Conservation (phyloP, 2,113 vertebrate genomes). For the Trogon melanurus region DNA sequence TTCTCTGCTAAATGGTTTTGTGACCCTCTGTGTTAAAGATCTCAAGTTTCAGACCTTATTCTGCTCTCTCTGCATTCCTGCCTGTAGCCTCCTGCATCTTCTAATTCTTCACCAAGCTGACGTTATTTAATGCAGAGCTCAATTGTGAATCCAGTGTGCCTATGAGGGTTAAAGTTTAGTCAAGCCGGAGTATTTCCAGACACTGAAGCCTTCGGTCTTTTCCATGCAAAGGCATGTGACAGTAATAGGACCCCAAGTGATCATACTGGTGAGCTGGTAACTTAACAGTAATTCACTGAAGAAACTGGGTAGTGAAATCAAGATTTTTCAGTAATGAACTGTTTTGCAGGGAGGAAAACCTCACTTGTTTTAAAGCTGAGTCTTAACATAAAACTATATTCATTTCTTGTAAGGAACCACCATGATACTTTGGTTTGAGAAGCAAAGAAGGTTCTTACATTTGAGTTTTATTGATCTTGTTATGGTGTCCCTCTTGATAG, state of each 20-base stretch:
- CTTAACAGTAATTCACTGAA: background rate
- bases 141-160: background rate
- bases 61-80: background rate
- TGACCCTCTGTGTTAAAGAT: too few species aligned
- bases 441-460: rapidly evolving
- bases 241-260: background rate
- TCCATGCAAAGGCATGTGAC: background rate
- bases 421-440: background rate
- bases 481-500: background rate
- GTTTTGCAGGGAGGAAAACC: background rate
- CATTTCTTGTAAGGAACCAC: background rate
- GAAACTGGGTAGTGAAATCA: background rate
- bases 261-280: background rate
- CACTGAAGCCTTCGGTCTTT: background rate
- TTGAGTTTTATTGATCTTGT: background rate
- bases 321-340: background rate
- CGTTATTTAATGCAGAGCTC: constrained; percentile 6
- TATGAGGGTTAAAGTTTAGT: background rate
- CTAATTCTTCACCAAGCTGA: background rate
- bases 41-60: background rate
- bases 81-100: background rate
- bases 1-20: too few species aligned
- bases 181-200: background rate
- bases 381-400: background rate
- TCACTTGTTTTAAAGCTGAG: background rate